Conservation (phyloP, 2,888 invertebrate species). For the Pammene aurita region DNA sequence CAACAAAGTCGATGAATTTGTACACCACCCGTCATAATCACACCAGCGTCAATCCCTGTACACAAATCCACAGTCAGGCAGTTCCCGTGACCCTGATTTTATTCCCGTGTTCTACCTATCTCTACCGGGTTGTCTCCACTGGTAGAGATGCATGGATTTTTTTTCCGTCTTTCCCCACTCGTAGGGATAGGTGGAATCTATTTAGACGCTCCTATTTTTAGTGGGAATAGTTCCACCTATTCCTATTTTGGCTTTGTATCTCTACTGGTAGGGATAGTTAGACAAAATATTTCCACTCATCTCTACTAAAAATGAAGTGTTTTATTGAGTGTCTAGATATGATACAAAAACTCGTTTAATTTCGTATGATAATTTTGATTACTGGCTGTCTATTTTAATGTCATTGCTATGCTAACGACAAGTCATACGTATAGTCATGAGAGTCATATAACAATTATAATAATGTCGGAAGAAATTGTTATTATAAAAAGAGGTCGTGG, state of each 20-base stretch:
- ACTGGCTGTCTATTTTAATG: conserved; percentile 7
- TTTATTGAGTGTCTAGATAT: conserved; percentile 5
- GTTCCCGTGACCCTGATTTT: too few relatives aligned
- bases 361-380: conserved; percentile 1
- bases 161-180: neutral
- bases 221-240: conserved; percentile 9
- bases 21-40: too few relatives aligned
- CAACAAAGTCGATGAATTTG: too few relatives aligned
- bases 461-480: conserved; percentile 16
- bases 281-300: conserved; percentile 6
- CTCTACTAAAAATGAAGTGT: conserved; percentile 3
- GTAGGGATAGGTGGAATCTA: conserved; percentile 19
- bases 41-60: too few relatives aligned
- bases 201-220: conserved; percentile 3
- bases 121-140: conserved; percentile 1
- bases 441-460: conserved; percentile 10
- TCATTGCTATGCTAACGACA: conserved; percentile 7
- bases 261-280: conserved; percentile 7
- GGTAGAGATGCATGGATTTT: neutral
- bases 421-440: conserved; percentile 3
- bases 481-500: conserved; percentile 20
- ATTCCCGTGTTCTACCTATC: conserved; percentile 5
- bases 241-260: conserved; percentile 11
- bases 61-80: too few relatives aligned
- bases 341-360: conserved; percentile 8